These are phyloP conservation scores for Pararge aegeria DNA, from an alignment of 1,140 invertebrate species.

Conservation along the genomic window DNA sequence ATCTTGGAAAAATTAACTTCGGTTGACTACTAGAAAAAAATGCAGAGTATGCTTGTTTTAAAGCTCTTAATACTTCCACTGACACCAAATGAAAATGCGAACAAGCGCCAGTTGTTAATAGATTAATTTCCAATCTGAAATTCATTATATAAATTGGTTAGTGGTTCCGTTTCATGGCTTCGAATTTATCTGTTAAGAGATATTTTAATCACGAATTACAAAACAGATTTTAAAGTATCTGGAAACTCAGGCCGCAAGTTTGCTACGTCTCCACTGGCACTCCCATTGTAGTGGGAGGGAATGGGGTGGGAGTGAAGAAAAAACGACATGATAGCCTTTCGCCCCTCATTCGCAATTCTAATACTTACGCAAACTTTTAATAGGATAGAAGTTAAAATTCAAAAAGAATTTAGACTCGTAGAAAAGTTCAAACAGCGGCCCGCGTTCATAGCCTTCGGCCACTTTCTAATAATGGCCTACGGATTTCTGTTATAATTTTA, in stretches of 20 bases:
- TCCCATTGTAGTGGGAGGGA: conserved; percentile 35
- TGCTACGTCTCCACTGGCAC: conserved; percentile 29
- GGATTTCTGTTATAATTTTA: conserved; percentile 35
- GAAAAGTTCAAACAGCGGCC: conserved; percentile 60
- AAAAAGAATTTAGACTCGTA: conserved; percentile 60
- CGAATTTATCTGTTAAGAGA: conserved; percentile 20
- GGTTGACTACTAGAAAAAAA: conserved; percentile 18
- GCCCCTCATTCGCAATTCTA: conserved; percentile 76
- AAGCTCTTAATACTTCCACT: conserved; percentile 9
- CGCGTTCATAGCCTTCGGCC: conserved; percentile 46
- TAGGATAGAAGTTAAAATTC: conserved; percentile 77
- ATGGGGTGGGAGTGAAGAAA: conserved; percentile 46
- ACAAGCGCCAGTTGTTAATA: conserved; percentile 1
- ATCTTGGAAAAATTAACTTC: conserved; percentile 24
- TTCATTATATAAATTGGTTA: conserved; percentile 10
- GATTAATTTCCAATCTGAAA: conserved; percentile 5
- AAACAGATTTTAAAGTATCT: conserved; percentile 55
- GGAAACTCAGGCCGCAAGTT: conserved; percentile 36
- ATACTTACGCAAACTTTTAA: conserved; percentile 78
- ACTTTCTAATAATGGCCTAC: conserved; percentile 39
- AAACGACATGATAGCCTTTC: conserved; percentile 74
- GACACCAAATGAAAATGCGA: background rate
- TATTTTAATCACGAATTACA: conserved; percentile 56
- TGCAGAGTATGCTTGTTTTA: conserved; percentile 11
- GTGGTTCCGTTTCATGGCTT: conserved; percentile 4